A percentile compares a stretch with the other conserved stretches of the same genome.
Conservation (phyloP, 2,888 invertebrate genomes). For the Serrognathus titanus region DNA sequence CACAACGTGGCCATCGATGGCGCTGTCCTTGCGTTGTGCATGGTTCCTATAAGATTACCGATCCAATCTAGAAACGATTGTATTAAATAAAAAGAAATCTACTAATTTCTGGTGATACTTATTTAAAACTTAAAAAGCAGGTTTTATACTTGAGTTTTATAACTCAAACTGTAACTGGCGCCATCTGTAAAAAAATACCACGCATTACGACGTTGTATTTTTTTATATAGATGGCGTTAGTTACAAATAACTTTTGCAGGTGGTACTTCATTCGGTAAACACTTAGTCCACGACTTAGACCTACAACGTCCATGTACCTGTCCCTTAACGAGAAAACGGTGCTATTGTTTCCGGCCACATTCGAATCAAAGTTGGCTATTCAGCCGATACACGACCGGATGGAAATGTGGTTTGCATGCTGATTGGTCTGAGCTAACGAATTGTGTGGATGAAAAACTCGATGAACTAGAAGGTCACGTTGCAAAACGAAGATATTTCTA, state of each 20-base stretch:
- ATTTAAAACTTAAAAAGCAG: too few species aligned
- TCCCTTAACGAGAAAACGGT: slow-evolving; percentile 81
- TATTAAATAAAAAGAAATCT: too few species aligned
- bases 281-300: slow-evolving; percentile 93
- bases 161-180: too few species aligned
- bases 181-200: too few species aligned
- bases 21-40: too few species aligned
- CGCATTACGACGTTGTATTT: too few species aligned
- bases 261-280: slow-evolving; percentile 95
- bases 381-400: slow-evolving; percentile 94
- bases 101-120: too few species aligned
- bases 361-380: slow-evolving; percentile 96
- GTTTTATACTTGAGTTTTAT: too few species aligned
- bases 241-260: slow-evolving; percentile 48
- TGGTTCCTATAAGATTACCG: too few species aligned
- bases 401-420: slow-evolving; percentile 97
- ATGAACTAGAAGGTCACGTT: slow-evolving; percentile 70
- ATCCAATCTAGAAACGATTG: too few species aligned
- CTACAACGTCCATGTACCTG: slow-evolving; percentile 91
- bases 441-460: slow-evolving; percentile 88
- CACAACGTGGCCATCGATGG: too few species aligned
- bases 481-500: slow-evolving; percentile 77
- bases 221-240: too few species aligned
- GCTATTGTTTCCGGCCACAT: slow-evolving; percentile 88
- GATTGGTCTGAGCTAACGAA: slow-evolving; percentile 96